Evolutionary conservation across 37 sponge, comb jelly and placozoan species (phyloP), one percentile per base, ranked within the genome.

Genomic region (Amphimedon queenslandica): DNA sequence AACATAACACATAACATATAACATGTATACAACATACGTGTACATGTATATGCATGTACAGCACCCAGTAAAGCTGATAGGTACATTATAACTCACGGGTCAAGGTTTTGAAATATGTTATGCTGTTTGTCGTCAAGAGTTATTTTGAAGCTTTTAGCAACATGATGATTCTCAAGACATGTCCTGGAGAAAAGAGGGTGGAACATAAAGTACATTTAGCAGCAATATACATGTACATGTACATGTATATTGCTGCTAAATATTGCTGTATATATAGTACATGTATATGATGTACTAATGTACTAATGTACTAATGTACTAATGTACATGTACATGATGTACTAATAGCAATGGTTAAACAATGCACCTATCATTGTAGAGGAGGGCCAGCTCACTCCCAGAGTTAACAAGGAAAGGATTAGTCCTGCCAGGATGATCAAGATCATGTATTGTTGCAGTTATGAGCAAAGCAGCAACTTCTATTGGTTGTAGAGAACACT

Each of bases 151-250:
- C 84, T 63, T 5, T 64, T 42, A 21, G 94, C 88, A 1, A 82
- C 78, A 64, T 93, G 94, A 66, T 93, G 94, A 77, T 84, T 93
- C 70, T 93, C 94, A 11, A 93, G 58, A 37, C 88, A 87, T 71
- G 93, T 84, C 35, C 87, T 84, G 76, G 20, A 73, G 72, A 28
- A 25, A 13, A 35, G 64, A 38, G 27, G 13, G 13, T 47, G 53
- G n/a, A n/a, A n/a, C n/a, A n/a, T n/a, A n/a, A n/a, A n/a, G n/a
- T n/a, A n/a, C n/a, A n/a, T n/a, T n/a, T n/a, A n/a, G n/a, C n/a
- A n/a, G n/a, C n/a, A n/a, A n/a, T n/a, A n/a, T n/a, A n/a, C n/a
- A n/a, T n/a, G n/a, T n/a, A n/a, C n/a, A n/a, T n/a, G n/a, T n/a
- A n/a, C n/a, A n/a, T n/a, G n/a, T n/a, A n/a, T n/a, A n/a, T n/a